Base-by-base conservation (phyloP, 2,113 vertebrate species). In the Oceanodroma tethys region DNA sequence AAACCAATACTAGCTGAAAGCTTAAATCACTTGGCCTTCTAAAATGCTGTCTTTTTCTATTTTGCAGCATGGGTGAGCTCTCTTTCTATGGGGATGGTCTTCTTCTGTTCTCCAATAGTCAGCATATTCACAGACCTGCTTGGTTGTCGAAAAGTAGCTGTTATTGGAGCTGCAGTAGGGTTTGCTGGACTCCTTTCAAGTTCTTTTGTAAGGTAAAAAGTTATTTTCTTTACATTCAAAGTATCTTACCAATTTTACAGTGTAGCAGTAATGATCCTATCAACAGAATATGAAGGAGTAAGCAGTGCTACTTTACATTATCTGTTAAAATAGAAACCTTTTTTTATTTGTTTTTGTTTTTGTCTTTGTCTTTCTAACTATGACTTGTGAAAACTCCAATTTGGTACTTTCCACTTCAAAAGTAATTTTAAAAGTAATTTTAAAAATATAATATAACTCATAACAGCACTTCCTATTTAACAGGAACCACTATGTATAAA, bases 21-120 rank as follows among this genome's bases (percentile, higher is more conserved):
- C 9, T 84, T 50, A 68, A 93, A 56, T 85, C 1, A 4, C 5
- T 76, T 43, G 4, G 2, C 90, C 20, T 60, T 66, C 66, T 94
- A 86, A 71, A 56, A 59, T 19, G 6, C 43, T 75, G 9, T 38
- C 8, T 7, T 48, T 16, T 56, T 47, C 36, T 50, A 10, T 96
- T 95, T 94, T 96, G 60, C 98, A 99, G 99, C 99, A 1, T 99
- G 98, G 99, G 99, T 99, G 75, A 98, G 98, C 93, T 99, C 99
- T 52, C 98, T 99, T 53, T 99, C 99, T 50, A 99, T 99, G 99
- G 99, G 99, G 13, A 99, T 99, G 99, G 99, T 99, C 96, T 99
- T 99, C 98, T 99, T 99, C 98, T 99, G 99, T 95, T 99, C 99
- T 63, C 99, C 99, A 13, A 98, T 99, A 68, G 99, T 99, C 98